Base-by-base conservation (phyloP, 2,113 vertebrate species). In the Cichladusa arquata region DNA sequence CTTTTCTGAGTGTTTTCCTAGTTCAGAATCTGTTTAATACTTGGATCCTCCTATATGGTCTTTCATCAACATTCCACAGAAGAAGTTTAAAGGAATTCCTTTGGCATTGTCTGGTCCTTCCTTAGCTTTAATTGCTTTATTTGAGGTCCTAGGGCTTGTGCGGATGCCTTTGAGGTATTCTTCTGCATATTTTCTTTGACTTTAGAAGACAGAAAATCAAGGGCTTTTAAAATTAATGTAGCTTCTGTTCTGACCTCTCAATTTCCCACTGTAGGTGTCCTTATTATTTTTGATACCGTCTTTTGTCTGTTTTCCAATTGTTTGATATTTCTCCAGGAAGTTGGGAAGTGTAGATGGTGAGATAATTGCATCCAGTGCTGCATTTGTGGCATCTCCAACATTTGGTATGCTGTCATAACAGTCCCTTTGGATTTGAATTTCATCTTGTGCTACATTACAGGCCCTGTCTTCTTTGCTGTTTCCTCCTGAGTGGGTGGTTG, bases 71-170 rank as follows among this genome's bases (percentile, higher is more conserved):
- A 73, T 88, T 96, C n/a, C 36, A 81, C 44, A n/a, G 40, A 53
- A 88, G 87, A 86, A 71, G 64, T 93, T 95, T 88, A 94, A 96
- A 96, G 72, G 56, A 67, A 94, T 90, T 94, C 54, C 76, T 95
- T 56, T 18, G 64, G 64, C 51, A 12, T 64, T 81, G 36, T 78
- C 79, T 86, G 31, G 67, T 90, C 80, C 76, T 92, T 86, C 76
- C 90, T 73, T 74, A 57, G 56, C 36, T 90, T 92, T 92, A 88
- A 88, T 88, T 94, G 65, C 86, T 92, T 90, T 80, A 66, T 81
- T 78, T 94, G 92, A 94, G 81, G 48, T 81, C 64, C 19, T 74
- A 28, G 28, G 54, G 48, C 48, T 90, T 88, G 36, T 86, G 72
- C 40, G 38, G 82, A 67, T 90, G 72, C 65, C 80, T 96, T 86